Conservation (phyloP, 2,113 vertebrate genomes). For the Cephalopterus ornatus region DNA sequence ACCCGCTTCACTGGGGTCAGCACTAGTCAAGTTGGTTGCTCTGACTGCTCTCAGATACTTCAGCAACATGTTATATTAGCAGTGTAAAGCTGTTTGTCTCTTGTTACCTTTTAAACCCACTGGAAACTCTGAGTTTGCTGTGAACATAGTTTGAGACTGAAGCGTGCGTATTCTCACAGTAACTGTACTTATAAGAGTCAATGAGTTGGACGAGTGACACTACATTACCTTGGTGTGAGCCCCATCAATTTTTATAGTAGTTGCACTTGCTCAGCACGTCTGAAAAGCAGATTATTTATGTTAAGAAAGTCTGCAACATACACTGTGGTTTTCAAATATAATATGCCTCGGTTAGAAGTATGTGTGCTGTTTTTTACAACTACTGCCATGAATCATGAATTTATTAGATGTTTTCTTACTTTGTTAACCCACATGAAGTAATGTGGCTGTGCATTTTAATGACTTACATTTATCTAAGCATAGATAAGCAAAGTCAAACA, state of each 20-base stretch:
- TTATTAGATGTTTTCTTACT: constrained; percentile 12
- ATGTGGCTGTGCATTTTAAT: not conserved
- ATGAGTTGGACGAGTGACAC: not conserved
- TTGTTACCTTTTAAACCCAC: not conserved
- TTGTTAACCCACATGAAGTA: not conserved
- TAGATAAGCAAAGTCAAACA: not conserved
- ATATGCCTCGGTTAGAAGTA: not conserved
- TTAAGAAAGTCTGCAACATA: not conserved
- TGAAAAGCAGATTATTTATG: not conserved
- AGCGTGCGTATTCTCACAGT: not conserved
- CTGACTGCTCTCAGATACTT: not conserved
- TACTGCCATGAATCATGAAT: not conserved
- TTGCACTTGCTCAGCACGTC: not conserved
- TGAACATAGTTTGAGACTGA: not conserved
- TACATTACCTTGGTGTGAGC: not conserved
- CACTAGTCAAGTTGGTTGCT: not conserved
- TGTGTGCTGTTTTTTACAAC: not conserved
- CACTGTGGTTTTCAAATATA: not conserved
- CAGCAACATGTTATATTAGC: not conserved
- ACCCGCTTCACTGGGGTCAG: not conserved
- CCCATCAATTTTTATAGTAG: not conserved
- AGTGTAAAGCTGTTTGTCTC: not conserved
- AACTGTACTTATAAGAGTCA: not conserved
- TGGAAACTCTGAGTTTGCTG: not conserved
- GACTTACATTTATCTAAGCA: not conserved